These are phyloP conservation scores for Drosophila santomea DNA, from an alignment of 1,140 invertebrate genomes.

Conservation along the genomic window DNA sequence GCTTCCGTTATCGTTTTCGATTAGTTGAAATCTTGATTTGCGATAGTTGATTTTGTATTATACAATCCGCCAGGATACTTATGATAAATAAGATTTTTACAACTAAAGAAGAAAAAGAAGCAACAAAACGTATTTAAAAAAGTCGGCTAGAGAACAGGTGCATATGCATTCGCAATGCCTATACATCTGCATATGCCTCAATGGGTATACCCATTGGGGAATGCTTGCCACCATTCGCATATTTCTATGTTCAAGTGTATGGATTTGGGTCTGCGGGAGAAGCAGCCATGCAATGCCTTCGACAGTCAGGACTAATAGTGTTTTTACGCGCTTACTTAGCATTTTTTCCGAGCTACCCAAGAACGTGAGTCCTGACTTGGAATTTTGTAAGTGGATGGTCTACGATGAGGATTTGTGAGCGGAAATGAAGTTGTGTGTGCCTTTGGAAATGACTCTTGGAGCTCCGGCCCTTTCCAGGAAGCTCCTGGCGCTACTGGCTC, in stretches of 20 bases:
- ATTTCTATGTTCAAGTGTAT: constrained; percentile 28
- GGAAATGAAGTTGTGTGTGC: constrained; percentile 34
- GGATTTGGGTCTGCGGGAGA: neutral
- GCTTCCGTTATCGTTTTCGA: constrained; percentile 46
- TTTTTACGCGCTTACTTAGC: neutral
- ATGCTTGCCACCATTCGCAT: constrained; percentile 32
- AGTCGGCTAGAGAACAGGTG: constrained; percentile 34
- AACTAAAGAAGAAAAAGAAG: constrained; percentile 81
- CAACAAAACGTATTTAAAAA: constrained; percentile 67
- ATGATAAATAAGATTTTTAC: constrained; percentile 70
- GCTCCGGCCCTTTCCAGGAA: constrained; percentile 22
- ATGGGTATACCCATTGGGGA: constrained; percentile 16
- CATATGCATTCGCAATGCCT: constrained; percentile 54
- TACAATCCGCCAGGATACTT: constrained; percentile 61
- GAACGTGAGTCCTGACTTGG: constrained; percentile 6
- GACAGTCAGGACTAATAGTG: neutral
- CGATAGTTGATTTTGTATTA: constrained; percentile 42
- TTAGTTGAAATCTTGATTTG: constrained; percentile 44
- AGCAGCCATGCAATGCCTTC: neutral
- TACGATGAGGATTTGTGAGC: constrained; percentile 19
- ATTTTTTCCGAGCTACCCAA: neutral
- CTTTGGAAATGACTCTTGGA: constrained; percentile 66
- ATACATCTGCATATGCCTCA: constrained; percentile 57
- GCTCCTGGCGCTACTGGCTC: constrained; percentile 45
- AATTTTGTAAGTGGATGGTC: constrained; percentile 15